A percentile compares a stretch with the other conserved stretches of the same genome.
phyloP scores from a whole-genome alignment of 1,140 invertebrate genomes.

The Atta cephalotes region DNA sequence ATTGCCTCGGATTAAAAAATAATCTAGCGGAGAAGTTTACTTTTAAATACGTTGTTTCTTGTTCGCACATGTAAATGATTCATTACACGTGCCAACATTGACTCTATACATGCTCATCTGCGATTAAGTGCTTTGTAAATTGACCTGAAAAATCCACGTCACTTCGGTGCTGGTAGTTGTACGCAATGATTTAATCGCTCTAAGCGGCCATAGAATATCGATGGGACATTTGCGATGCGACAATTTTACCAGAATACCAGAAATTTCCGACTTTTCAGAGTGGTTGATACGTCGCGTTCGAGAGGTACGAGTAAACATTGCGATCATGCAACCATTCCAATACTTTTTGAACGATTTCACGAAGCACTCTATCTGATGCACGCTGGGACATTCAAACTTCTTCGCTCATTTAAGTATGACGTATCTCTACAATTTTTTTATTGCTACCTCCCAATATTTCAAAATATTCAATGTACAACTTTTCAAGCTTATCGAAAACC shows the following conservation, averaged over 20 bases:
- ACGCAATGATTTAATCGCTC: slow-evolving; percentile 66
- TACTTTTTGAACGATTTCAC: slow-evolving; percentile 54
- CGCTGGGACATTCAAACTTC: slow-evolving; percentile 23
- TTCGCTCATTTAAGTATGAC: slow-evolving; percentile 51
- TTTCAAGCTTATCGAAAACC: slow-evolving; percentile 40
- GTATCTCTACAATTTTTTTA: slow-evolving; percentile 12
- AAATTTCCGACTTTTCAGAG: slow-evolving; percentile 52
- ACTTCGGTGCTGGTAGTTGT: slow-evolving; percentile 38
- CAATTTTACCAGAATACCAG: slow-evolving; percentile 60
- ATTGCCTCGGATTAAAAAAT: slow-evolving; percentile 3
- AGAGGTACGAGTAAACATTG: slow-evolving; percentile 56
- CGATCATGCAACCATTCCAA: slow-evolving; percentile 37
- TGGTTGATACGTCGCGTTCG: slow-evolving; percentile 42
- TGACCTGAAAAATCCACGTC: slow-evolving; percentile 66
- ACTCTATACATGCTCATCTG: slow-evolving; percentile 43
- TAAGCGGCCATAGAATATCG: slow-evolving; percentile 60
- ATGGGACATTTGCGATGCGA: slow-evolving; percentile 66
- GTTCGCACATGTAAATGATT: slow-evolving; percentile 48
- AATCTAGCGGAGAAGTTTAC: slow-evolving; percentile 26
- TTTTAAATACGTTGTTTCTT: slow-evolving; percentile 21
- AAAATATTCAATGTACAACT: not conserved
- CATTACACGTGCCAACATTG: slow-evolving; percentile 60
- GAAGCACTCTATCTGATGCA: slow-evolving; percentile 39
- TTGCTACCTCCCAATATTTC: not conserved
- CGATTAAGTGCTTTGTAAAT: slow-evolving; percentile 72